Base-by-base conservation (phyloP, 2,888 invertebrate genomes). In the Heteromurus nitidus region DNA sequence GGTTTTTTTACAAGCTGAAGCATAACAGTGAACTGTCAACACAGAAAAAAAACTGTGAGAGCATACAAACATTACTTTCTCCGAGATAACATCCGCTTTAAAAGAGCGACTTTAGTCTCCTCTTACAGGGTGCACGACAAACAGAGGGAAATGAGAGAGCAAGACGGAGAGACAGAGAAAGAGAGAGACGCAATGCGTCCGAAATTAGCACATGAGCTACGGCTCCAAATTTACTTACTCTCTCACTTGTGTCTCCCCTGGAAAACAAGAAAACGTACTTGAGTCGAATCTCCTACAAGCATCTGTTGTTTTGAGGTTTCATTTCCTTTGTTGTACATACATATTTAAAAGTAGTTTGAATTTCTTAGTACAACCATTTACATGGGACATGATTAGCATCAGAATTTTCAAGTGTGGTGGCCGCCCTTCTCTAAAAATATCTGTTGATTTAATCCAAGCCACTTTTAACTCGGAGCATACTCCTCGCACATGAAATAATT, bases 161-260 rank as follows among this genome's bases (percentile, higher is more conserved):
- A 58, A 65, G 68, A 16, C 20, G n/a, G 24, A 53, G 44, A 44
- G 44, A 67, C 13, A 42, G 28, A 69, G 26, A 44, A 36, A 68
- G 20, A 69, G 50, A 73, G 74, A 81, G 81, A 75, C 81, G 81
- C 81, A 81, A 64, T 81, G 81, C 81, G 81, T 81, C 81, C 81
- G 69, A 81, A 81, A 81, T 81, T 81, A 81, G 81, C 81, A 81
- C 81, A 81, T 70, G 65, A 75, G 81, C 69, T 81, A 70, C 70
- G 75, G 69, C 30, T 70, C 75, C 64, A 62, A 60, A 68, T 36
- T 70, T 70, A 76, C 68, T 65, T 70, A 70, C 55, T 65, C 22
- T 31, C 18, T 55, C 60, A 53, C 60, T 60, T 24, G 36, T 55
- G 55, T 55, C 55, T 55, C 22, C 24, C 22, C 20, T 24, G n/a